Base-by-base conservation (phyloP, 2,113 vertebrate species). In the Labeo catla region DNA sequence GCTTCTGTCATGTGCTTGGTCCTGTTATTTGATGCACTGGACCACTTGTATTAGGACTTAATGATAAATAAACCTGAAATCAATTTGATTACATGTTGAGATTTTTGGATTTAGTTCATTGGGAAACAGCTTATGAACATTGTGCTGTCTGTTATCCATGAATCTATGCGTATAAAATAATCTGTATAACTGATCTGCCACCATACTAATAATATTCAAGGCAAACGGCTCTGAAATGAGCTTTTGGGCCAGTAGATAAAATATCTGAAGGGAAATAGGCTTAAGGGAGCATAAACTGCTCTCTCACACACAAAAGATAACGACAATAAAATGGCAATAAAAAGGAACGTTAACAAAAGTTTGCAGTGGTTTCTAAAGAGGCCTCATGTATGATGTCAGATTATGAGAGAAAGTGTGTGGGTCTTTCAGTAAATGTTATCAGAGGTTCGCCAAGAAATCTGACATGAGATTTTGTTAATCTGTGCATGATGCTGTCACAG, bases 391-490 rank as follows among this genome's bases (percentile, higher is more conserved):
- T 76, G 47, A 16, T 28, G 73, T 52, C 50, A 77, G 76, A 77
- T 77, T 57, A 77, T 19, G 5, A 52, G 72, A 76, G 73, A 12
- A 77, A 19, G 49, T 15, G 8, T 36, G 8, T 36, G 8, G 15
- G 19, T 52, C 49, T 34, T 77, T 77, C 13, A 76, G n/a, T 1
- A 76, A 50, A 28, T 43, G 16, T 10, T 54, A n/a, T 77, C 36
- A 28, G 28, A 77, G 76, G 50, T 21, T 39, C 10, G 50, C 12
- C 23, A 10, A 1, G 16, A 77, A 77, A 54, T 77, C 76, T 77
- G 76, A 77, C 76, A 28, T 77, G 50, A 2, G 8, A 57, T 77
- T 77, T 77, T 54, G 4, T 57, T 77, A 54, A 77, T 77, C 76
- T 57, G 15, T 0, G 16, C 15, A 10, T 57, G 50, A 77, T 47